phyloP scores from a whole-genome alignment of 1,140 invertebrate genomes.

The Ephestia elutella region DNA sequence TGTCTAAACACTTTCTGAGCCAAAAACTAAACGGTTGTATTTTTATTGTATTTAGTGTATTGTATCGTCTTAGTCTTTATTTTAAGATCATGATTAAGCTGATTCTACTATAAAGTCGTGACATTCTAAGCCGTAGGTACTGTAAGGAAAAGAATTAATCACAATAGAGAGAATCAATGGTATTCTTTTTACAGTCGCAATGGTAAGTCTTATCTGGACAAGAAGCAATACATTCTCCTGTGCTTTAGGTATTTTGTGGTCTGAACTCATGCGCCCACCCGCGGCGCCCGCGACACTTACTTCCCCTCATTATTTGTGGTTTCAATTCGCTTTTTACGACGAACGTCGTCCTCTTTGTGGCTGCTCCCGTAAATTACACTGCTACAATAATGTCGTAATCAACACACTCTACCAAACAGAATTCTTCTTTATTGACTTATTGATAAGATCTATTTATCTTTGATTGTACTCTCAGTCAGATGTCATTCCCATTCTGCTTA shows the following conservation, averaged over 20 bases:
- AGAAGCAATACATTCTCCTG: not conserved
- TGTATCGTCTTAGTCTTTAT: no score
- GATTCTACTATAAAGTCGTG: no score
- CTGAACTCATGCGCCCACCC: slow-evolving; percentile 49
- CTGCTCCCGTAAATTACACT: slow-evolving; percentile 33
- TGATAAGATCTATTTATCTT: not conserved
- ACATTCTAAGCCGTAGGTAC: no score
- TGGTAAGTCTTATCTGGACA: not conserved
- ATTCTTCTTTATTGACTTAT: slow-evolving; percentile 1
- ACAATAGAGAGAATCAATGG: no score
- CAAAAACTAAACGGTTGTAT: no score
- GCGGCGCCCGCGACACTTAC: slow-evolving; percentile 46
- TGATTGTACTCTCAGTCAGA: not conserved
- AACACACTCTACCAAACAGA: slow-evolving; percentile 12
- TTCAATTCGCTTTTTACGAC: slow-evolving; percentile 70
- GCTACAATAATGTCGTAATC: slow-evolving; percentile 41
- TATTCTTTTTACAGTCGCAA: no score
- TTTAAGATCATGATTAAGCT: no score
- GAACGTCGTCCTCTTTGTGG: slow-evolving; percentile 46
- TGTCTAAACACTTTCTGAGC: no score
- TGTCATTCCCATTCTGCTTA: not conserved
- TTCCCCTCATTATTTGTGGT: slow-evolving; percentile 65
- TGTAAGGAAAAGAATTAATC: no score
- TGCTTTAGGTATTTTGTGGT: not conserved
- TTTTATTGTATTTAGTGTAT: no score